A percentile compares a stretch with the other conserved stretches of the same genome.
Conservation (phyloP, 2,797 vertebrate genomes). For the Pitangus sulphuratus region DNA sequence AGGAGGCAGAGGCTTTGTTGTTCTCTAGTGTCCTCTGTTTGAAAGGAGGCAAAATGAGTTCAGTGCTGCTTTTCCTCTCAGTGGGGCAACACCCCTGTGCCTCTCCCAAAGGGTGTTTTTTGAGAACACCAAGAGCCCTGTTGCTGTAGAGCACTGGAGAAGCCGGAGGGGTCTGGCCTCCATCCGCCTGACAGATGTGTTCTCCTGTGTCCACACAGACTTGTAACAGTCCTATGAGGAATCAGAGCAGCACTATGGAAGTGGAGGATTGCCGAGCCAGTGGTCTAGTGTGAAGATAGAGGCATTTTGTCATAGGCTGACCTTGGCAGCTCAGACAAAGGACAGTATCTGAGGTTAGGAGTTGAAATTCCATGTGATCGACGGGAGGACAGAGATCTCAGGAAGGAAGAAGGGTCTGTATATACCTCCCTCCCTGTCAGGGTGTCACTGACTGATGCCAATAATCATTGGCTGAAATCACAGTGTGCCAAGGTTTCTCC, state of each 20-base stretch:
- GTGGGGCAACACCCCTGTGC: background rate
- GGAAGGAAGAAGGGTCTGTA: background rate
- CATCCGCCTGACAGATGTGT: accelerated
- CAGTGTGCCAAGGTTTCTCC: background rate
- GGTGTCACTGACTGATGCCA: background rate
- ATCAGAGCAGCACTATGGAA: background rate
- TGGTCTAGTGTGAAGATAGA: background rate
- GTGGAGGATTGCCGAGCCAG: background rate
- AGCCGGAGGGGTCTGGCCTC: background rate
- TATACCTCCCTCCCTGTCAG: background rate
- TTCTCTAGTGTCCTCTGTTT: background rate
- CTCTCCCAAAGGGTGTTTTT: background rate
- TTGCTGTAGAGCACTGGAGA: background rate
- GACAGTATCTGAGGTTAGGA: background rate
- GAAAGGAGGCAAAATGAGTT: background rate
- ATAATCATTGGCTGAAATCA: background rate
- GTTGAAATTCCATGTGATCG: background rate
- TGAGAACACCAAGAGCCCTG: background rate
- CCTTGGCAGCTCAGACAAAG: background rate
- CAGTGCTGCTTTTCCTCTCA: background rate
- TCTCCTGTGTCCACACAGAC: background rate
- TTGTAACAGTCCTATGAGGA: background rate
- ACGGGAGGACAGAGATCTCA: background rate
- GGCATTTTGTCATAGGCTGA: background rate
- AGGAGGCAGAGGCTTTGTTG: background rate